Evolutionary conservation across 2,113 vertebrate species (phyloP).

Genomic region (Empidonax alnorum): DNA sequence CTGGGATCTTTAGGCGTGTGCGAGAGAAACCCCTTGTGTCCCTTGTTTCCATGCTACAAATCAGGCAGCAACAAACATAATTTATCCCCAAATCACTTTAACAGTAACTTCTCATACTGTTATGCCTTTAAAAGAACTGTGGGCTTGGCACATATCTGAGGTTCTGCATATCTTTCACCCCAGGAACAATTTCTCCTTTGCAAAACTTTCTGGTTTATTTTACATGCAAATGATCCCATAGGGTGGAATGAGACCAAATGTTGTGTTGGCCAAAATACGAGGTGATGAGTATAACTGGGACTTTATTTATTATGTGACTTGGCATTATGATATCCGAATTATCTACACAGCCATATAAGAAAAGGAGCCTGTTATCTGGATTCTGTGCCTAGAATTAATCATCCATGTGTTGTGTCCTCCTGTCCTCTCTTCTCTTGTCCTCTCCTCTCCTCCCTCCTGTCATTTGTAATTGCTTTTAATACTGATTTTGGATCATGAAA

Average conservation of each 20-base stretch:
- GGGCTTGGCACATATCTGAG: background rate
- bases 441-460: background rate
- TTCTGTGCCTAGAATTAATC: background rate
- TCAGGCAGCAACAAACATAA: background rate
- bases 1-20: background rate
- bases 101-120: background rate
- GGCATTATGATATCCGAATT: background rate
- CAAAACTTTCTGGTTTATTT: background rate
- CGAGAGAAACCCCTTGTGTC: background rate
- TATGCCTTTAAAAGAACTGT: background rate
- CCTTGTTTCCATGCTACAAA: background rate
- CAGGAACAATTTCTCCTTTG: background rate
- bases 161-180: background rate
- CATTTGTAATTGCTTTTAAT: background rate
- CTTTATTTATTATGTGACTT: constrained; percentile 36
- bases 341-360: background rate
- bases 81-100: background rate
- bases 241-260: background rate
- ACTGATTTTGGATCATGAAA: background rate
- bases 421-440: background rate
- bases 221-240: background rate
- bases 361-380: background rate
- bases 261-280: background rate
- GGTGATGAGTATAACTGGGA: background rate
- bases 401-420: background rate